Evolutionary conservation across 2,797 vertebrate genomes (phyloP).

Genomic region (Carcharodon carcharias): DNA sequence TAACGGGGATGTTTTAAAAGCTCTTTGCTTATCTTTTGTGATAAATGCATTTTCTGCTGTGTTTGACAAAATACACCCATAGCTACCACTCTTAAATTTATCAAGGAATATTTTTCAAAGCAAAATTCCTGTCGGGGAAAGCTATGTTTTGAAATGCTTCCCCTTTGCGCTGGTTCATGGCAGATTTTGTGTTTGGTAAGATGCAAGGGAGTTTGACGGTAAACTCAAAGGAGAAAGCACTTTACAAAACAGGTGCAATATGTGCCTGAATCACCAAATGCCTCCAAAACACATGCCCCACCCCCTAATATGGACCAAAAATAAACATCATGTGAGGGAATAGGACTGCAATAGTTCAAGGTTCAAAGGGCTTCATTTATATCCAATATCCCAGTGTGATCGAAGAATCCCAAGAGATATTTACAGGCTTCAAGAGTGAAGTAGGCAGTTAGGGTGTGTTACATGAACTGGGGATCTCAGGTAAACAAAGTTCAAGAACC

Average conservation of each 20-base stretch:
- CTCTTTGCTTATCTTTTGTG: not conserved
- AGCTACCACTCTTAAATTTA: too few relatives aligned
- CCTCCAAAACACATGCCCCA: too few relatives aligned
- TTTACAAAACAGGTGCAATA: too few relatives aligned
- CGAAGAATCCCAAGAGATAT: not conserved
- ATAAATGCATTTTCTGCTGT: not conserved
- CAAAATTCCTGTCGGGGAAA: too few relatives aligned
- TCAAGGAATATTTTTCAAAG: too few relatives aligned
- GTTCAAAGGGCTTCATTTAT: not conserved
- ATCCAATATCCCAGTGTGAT: not conserved
- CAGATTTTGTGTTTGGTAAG: too few relatives aligned
- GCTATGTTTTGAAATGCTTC: too few relatives aligned
- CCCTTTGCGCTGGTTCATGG: too few relatives aligned
- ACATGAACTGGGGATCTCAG: not conserved
- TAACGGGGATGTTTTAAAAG: not conserved
- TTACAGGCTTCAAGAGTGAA: not conserved
- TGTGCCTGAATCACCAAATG: too few relatives aligned
- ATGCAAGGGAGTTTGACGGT: too few relatives aligned
- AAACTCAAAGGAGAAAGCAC: too few relatives aligned
- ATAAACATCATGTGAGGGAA: not conserved
- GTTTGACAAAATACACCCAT: not conserved
- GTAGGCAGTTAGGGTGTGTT: not conserved
- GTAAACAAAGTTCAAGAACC: not conserved
- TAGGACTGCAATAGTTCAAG: not conserved
- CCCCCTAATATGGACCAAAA: not conserved